These are phyloP conservation scores for Melanostoma mellinum DNA, from an alignment of 2,888 invertebrate genomes.

Conservation along the genomic window DNA sequence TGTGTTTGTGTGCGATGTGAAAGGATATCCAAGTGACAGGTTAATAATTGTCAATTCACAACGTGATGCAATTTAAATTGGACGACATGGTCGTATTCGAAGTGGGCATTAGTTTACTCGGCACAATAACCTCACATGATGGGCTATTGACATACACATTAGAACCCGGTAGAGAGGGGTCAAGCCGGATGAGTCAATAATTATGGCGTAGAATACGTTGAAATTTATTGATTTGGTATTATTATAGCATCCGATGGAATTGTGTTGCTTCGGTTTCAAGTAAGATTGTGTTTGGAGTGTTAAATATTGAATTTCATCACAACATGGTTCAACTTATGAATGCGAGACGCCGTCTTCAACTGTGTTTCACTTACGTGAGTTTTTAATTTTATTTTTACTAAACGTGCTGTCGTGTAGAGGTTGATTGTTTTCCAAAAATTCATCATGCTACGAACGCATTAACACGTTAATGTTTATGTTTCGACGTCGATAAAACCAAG, in stretches of 20 bases:
- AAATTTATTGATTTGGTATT: constrained; percentile 29
- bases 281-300: too few species aligned
- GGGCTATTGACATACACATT: constrained; percentile 5
- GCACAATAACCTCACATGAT: constrained; percentile 12
- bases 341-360: too few species aligned
- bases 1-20: not conserved
- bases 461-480: too few species aligned
- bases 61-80: constrained; percentile 49
- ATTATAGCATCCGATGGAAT: constrained; percentile 1
- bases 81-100: constrained; percentile 21
- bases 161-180: not conserved
- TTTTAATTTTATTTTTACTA: too few species aligned
- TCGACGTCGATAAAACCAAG: too few species aligned
- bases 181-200: not conserved
- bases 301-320: too few species aligned
- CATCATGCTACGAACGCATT: too few species aligned
- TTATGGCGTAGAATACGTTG: not conserved
- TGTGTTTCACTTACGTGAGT: too few species aligned
- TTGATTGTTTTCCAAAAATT: too few species aligned
- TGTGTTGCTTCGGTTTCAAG: not conserved
- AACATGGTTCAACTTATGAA: too few species aligned
- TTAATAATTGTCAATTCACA: constrained; percentile 61
- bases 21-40: constrained; percentile 35
- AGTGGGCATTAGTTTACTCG: not conserved
- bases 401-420: too few species aligned